These are phyloP conservation scores for Cantharis nigra DNA, from an alignment of 2,888 invertebrate species.

Conservation along the genomic window DNA sequence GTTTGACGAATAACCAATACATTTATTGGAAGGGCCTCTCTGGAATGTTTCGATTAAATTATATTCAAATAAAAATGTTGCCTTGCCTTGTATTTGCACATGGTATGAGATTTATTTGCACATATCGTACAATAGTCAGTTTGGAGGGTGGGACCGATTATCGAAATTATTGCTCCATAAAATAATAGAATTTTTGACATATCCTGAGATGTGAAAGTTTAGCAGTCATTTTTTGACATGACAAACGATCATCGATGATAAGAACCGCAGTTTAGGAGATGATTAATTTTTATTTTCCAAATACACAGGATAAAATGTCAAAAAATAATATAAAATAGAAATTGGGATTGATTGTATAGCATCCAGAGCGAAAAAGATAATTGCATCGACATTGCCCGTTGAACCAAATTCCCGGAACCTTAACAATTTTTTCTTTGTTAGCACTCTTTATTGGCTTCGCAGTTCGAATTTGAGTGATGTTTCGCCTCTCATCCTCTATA, in stretches of 20 bases:
- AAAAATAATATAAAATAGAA: neutral
- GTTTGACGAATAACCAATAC: neutral
- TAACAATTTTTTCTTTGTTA: neutral
- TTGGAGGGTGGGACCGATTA: neutral
- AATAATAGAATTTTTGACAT: neutral
- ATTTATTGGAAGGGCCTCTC: neutral
- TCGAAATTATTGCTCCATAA: neutral
- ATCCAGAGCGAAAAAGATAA: neutral
- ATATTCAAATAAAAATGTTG: neutral
- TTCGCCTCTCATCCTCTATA: neutral
- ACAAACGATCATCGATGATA: no score
- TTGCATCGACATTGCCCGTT: slow-evolving; percentile 2
- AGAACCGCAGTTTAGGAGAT: no score
- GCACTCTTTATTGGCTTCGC: neutral
- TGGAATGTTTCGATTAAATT: neutral
- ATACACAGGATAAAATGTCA: neutral
- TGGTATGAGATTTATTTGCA: slow-evolving; percentile 10
- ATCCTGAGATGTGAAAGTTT: neutral
- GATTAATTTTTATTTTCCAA: neutral
- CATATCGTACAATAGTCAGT: slow-evolving; percentile 9
- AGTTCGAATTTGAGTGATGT: neutral
- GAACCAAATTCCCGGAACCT: neutral
- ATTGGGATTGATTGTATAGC: neutral
- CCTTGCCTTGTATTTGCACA: slow-evolving; percentile 15
- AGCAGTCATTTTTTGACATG: neutral